Base-by-base conservation (phyloP, 2,888 invertebrate species). In the Siphlonurus alternatus region DNA sequence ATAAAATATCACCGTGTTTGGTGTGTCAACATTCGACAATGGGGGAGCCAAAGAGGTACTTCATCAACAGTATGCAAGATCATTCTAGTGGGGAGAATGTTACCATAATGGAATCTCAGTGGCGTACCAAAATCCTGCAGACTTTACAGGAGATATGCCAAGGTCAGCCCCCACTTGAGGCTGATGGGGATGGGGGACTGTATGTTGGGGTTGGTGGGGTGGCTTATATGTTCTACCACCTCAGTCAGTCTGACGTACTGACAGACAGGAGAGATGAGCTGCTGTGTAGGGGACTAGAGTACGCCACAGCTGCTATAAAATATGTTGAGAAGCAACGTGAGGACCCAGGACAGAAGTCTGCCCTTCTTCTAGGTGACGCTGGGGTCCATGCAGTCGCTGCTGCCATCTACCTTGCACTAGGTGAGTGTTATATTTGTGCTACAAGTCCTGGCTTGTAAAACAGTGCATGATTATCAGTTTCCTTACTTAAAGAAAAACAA, bases 361-460 rank as follows among this genome's bases (percentile, higher is more conserved):
- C 86, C 0, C 89, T 91, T 74, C 74, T 92, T 18, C 80, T 89
- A n/a, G 92, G 92, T 1, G 85, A 86, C 71, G 85, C 85, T 10
- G 93, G 93, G 0, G 83, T 88, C 2, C 85, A 84, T 71, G 89
- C 88, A 1, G 77, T 90, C 1, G 85, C 86, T 1, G 80, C 86
- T 0, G 85, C 81, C 23, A 73, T 88, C 22, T 81, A 80, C 23
- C 77, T 80, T 65, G 77, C 77, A 59, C 67, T 76, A 0, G 83
- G 81, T 38, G 38, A 38, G 38, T 38, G 15, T 38, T 10, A 15
- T 38, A 38, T n/a, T n/a, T n/a, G n/a, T n/a, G n/a, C n/a, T n/a
- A n/a, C n/a, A n/a, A n/a, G n/a, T n/a, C n/a, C n/a, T n/a, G n/a
- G n/a, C n/a, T n/a, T n/a, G n/a, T n/a, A n/a, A n/a, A n/a, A n/a